Evolutionary conservation across 2,797 vertebrate species (phyloP), one percentile per base, ranked within the genome.

Genomic region (Acanthiza pusilla): DNA sequence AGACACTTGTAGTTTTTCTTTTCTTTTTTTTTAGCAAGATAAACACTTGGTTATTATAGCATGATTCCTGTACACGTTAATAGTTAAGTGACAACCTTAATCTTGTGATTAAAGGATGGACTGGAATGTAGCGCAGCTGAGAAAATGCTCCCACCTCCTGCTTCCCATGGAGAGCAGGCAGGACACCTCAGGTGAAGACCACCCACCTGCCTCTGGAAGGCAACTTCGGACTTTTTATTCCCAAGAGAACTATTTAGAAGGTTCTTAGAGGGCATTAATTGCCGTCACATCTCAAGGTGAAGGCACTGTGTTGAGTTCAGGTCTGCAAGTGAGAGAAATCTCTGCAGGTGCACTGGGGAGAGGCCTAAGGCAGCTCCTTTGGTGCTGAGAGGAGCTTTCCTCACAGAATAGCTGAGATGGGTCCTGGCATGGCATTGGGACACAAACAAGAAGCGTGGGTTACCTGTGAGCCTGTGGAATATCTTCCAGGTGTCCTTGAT

Each of bases 391-490:
- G 7, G 51, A 72, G 25, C 18, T 29, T 68, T 22, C 15, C 13
- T 47, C 54, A 27, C 29, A 57, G 45, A n/a, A 23, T 0, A 67
- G 38, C 57, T 22, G 2, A 2, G 5, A 60, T 67, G 55, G 2
- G 9, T 22, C 20, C 32, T 1, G 22, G 27, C 6, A 12, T 1
- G 5, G 10, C 32, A 25, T 0, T 51, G 22, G 25, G 29, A 50
- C 11, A 17, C 13, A 40, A 22, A 43, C 10, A 87, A 71, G 58
- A 86, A 74, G 26, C 0, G 0, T 11, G 14, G 11, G 19, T 98
- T 98, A 99, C 99, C 99, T 99, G 99, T 72, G 99, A 99, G 81
- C 98, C 99, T 62, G 99, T 98, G 29, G 99, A 98, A 78, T 99
- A 99, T 55, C 99, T 98, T 87, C 99, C 99, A 20, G 99, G 99